Percentiles rank a stretch among this genome's conserved stretches.
phyloP scores from a whole-genome alignment of 2,113 vertebrate species.

The Castor canadensis region DNA sequence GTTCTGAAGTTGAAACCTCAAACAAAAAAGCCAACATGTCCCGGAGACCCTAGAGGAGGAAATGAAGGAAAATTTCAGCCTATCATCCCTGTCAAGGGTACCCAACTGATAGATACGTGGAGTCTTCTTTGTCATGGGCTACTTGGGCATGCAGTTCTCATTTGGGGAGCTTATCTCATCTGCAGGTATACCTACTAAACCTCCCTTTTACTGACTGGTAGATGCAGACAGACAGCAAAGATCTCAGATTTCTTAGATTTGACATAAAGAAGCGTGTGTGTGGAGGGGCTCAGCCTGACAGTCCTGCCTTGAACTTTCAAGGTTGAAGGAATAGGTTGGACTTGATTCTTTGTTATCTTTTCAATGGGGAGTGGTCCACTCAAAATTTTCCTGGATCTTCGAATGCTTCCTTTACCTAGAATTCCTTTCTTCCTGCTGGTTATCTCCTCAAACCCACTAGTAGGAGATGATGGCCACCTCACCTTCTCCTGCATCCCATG shows the following conservation, averaged over 20 bases:
- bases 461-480: background rate
- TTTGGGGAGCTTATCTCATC: background rate
- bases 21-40: background rate
- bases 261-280: background rate
- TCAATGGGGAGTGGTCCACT: background rate
- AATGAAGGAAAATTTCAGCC: background rate
- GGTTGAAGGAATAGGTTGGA: background rate
- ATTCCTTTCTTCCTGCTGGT: background rate
- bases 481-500: background rate
- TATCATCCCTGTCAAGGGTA: too few species aligned
- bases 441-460: background rate
- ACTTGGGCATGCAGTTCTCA: background rate
- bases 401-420: background rate
- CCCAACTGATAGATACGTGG: background rate
- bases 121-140: background rate
- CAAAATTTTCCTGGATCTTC: background rate
- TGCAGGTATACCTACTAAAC: background rate
- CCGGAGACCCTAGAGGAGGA: background rate
- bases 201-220: background rate
- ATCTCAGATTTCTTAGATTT: background rate
- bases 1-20: background rate
- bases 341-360: background rate
- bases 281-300: background rate
- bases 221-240: background rate
- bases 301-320: background rate